These are phyloP conservation scores for Triops longicaudatus DNA, from an alignment of 1,140 invertebrate species.

Conservation along the genomic window DNA sequence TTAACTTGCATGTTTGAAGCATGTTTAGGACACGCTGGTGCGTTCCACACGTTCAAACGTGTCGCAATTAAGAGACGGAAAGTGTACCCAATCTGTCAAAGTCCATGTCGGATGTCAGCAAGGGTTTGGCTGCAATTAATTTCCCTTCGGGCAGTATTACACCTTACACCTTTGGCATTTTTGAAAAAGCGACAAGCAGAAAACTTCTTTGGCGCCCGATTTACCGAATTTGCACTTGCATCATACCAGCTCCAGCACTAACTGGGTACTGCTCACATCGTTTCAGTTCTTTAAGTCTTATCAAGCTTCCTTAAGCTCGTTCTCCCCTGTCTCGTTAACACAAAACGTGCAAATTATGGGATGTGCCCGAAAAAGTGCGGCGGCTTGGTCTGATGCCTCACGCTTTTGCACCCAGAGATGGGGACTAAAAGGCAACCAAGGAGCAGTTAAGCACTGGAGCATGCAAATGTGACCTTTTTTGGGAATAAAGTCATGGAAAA, in stretches of 20 bases:
- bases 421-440: background rate
- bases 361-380: background rate
- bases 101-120: constrained; percentile 1
- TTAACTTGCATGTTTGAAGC: no score
- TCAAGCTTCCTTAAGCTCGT: no score
- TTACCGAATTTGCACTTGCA: no score
- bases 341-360: no score
- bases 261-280: no score
- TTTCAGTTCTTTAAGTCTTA: no score
- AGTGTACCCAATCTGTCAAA: constrained; percentile 11
- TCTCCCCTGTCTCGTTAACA: no score
- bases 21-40: background rate
- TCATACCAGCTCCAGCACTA: no score
- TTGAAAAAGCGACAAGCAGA: background rate
- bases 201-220: no score
- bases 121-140: background rate
- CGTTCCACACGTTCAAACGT: background rate
- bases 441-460: background rate
- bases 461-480: background rate
- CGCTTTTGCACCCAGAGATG: background rate
- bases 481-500: background rate
- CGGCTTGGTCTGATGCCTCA: background rate
- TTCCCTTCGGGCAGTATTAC: background rate
- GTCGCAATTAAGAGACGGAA: background rate
- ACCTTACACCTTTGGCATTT: background rate